phyloP scores from a whole-genome alignment of 1,140 invertebrate genomes.

The Coptotermes formosanus region DNA sequence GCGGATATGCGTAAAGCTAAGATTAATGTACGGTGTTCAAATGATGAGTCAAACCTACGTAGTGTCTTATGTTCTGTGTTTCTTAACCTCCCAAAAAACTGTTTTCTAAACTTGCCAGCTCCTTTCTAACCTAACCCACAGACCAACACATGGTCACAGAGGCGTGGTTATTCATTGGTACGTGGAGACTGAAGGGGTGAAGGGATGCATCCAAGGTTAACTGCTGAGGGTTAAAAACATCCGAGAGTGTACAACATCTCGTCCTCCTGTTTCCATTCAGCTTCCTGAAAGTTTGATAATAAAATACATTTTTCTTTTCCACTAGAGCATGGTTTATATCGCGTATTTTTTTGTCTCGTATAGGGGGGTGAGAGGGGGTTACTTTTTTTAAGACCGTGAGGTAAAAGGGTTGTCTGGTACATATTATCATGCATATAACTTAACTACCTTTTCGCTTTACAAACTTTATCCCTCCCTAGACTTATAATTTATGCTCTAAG shows the following conservation, averaged over 20 bases:
- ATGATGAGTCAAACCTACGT: too few species aligned
- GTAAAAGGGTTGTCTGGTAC: conserved; percentile 17
- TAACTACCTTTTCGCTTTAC: conserved; percentile 21
- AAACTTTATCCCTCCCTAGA: not conserved
- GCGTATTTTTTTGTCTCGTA: conserved; percentile 48
- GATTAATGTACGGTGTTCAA: too few species aligned
- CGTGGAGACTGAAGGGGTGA: not conserved
- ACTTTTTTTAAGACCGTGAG: too few species aligned
- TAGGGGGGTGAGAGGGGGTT: not conserved
- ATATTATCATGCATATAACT: conserved; percentile 28
- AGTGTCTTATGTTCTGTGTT: not conserved
- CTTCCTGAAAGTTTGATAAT: conserved; percentile 49
- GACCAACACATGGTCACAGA: not conserved
- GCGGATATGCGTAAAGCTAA: too few species aligned
- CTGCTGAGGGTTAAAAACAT: not conserved
- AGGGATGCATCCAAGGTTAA: conserved; percentile 26
- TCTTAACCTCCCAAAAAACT: not conserved
- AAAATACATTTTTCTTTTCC: conserved; percentile 53
- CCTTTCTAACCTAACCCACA: not conserved
- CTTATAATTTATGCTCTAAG: conserved; percentile 23
- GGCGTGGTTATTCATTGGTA: not conserved
- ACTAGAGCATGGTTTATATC: conserved; percentile 50
- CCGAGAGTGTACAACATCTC: conserved; percentile 9
- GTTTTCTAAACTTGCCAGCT: not conserved
- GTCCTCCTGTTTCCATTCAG: not conserved